A percentile compares a stretch with the other conserved stretches of the same genome.
These are phyloP conservation scores for Charina bottae DNA, from an alignment of 2,113 vertebrate species.

Conservation along the genomic window DNA sequence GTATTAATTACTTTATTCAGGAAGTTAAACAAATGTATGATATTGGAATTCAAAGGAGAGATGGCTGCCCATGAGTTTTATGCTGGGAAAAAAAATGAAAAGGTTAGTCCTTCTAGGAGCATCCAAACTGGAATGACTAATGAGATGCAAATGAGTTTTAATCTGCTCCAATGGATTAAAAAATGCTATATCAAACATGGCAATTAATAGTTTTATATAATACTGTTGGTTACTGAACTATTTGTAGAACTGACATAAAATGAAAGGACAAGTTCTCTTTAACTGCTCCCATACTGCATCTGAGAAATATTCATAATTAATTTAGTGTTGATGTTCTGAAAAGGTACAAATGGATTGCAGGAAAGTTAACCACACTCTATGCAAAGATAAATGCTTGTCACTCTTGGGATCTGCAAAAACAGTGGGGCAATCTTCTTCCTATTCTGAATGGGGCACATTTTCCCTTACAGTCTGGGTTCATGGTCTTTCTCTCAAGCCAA, in stretches of 20 bases:
- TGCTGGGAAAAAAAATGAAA: constrained; percentile 35
- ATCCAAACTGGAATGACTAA: constrained; percentile 55
- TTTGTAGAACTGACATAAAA: not conserved
- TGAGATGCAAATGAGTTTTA: constrained; percentile 36
- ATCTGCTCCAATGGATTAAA: constrained; percentile 17
- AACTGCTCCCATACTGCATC: not conserved
- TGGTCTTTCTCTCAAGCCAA: not conserved
- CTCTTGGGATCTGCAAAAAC: not conserved
- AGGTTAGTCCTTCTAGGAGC: constrained; percentile 46
- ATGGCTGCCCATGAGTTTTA: constrained; percentile 60
- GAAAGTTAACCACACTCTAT: not conserved
- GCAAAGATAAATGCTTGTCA: not conserved
- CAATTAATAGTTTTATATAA: accelerated
- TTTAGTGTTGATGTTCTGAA: not conserved
- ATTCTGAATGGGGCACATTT: not conserved
- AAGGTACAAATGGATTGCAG: not conserved
- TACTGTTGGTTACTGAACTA: not conserved
- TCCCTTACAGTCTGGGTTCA: not conserved
- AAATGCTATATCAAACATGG: not conserved
- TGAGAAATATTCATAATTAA: not conserved
- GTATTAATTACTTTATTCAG: constrained; percentile 76
- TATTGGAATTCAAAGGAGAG: constrained; percentile 68
- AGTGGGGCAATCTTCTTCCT: not conserved
- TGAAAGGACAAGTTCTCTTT: not conserved
- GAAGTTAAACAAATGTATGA: constrained; percentile 76